Percentiles rank a stretch among this genome's conserved stretches.
phyloP scores from a whole-genome alignment of 2,888 invertebrate species.

The Stramonita haemastoma region DNA sequence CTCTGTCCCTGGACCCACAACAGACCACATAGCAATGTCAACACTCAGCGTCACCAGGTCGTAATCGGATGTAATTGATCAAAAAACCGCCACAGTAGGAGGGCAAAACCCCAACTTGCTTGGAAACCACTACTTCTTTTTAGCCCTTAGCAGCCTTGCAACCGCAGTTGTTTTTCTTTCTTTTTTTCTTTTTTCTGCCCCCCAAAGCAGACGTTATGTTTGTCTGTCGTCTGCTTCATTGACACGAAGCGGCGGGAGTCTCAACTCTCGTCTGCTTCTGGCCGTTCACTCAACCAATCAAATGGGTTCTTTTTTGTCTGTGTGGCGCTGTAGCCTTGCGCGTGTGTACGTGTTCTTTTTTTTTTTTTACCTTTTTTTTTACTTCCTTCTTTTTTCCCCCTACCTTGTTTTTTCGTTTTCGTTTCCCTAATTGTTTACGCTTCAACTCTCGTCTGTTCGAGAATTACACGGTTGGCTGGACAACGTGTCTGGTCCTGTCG shows the following conservation, averaged over 20 bases:
- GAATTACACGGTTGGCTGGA: no score
- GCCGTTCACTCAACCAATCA: not conserved
- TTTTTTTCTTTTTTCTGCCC: not conserved
- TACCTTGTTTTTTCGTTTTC: no score
- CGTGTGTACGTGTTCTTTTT: not conserved
- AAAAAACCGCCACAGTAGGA: no score
- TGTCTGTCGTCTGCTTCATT: slow-evolving; percentile 23
- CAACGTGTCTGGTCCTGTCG: not conserved
- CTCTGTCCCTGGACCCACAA: no score
- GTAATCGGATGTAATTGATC: no score
- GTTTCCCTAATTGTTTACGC: no score
- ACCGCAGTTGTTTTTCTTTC: not conserved
- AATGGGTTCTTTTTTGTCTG: not conserved
- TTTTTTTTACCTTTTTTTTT: not conserved
- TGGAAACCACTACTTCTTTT: no score
- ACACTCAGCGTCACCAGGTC: no score
- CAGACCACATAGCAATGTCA: no score
- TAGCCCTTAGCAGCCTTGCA: no score
- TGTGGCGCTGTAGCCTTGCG: not conserved
- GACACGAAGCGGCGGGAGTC: slow-evolving; percentile 5
- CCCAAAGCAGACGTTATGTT: slow-evolving; percentile 1
- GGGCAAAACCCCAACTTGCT: no score
- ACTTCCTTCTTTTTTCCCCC: not conserved
- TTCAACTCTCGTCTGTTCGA: no score
- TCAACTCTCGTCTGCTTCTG: slow-evolving; percentile 6